Base-by-base conservation (phyloP, 2,797 vertebrate genomes). In the Falco concolor region DNA sequence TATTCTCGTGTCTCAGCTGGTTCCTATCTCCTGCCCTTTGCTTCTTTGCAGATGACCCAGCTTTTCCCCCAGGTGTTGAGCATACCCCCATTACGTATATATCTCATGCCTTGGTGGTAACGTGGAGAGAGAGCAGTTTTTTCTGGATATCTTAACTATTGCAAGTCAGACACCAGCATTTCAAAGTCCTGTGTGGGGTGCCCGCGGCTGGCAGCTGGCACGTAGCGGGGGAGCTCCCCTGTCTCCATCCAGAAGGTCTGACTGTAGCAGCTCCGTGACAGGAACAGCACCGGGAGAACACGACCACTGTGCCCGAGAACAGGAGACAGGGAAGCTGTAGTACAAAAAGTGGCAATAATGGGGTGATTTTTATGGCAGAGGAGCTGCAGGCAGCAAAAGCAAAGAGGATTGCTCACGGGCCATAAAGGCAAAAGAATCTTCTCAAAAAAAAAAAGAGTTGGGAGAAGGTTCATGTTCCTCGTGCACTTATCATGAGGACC, bases 151-250 rank as follows among this genome's bases (percentile, higher is more conserved):
- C 34, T 59, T 28, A 8, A 56, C 60, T 67, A 21, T 6, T 67
- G 5, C 6, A 25, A 32, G 10, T n/a, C 70, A 60, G 63, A 44
- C 32, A 56, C 3, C 23, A 54, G 52, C 22, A 40, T 56, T 67
- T 42, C 28, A 12, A 52, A 53, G 73, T 44, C 28, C 30, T 14
- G 1, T 5, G 22, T 0, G 1, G 14, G 36, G 19, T 56, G 57
- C 25, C 36, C 13, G 2, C 0, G 20, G n/a, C 12, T 69, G 60
- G 38, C 38, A 49, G 36, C 3, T 49, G 19, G 7, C 0, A 0
- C 25, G 38, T 9, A 17, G 22, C 0, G 5, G 17, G 15, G 13
- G 68, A 72, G 38, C 10, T 59, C 52, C 49, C 67, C 30, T 40
- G 0, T 30, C 57, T 68, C 40, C 38, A 34, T 11, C 34, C 25